These are phyloP conservation scores for Allobates femoralis DNA, from an alignment of 2,797 vertebrate genomes.

Conservation along the genomic window DNA sequence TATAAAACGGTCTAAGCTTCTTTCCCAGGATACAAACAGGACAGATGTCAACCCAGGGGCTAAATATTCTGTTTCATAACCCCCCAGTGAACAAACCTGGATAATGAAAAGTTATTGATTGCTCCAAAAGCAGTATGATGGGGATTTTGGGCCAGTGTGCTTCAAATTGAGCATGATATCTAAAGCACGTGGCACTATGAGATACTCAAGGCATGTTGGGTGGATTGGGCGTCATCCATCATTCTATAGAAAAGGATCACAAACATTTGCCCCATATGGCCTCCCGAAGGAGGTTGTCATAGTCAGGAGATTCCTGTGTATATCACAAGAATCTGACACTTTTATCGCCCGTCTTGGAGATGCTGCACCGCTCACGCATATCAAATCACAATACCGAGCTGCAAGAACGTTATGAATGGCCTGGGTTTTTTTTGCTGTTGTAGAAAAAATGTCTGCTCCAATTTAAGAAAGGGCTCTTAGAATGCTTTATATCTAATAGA, in stretches of 20 bases:
- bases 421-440: conserved; percentile 13
- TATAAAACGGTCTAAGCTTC: neutral
- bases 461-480: neutral
- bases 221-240: conserved; percentile 53
- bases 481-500: conserved; percentile 34
- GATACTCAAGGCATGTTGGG: conserved; percentile 36
- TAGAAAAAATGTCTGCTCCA: conserved; percentile 20
- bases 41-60: conserved; percentile 47
- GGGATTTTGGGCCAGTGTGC: neutral
- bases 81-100: neutral
- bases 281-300: conserved; percentile 58
- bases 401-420: conserved; percentile 33
- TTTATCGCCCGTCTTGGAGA: conserved; percentile 54
- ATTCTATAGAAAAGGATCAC: conserved; percentile 35
- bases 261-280: conserved; percentile 58
- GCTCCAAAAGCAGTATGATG: neutral
- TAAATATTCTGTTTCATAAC: conserved; percentile 3
- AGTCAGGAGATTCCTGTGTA: conserved; percentile 24
- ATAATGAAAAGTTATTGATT: conserved; percentile 13
- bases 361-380: conserved; percentile 39
- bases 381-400: conserved; percentile 46
- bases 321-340: conserved; percentile 57
- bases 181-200: neutral
- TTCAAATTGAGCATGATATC: neutral
- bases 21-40: neutral